These are phyloP conservation scores for Pinna nobilis DNA, from an alignment of 1,140 invertebrate species.

Conservation along the genomic window DNA sequence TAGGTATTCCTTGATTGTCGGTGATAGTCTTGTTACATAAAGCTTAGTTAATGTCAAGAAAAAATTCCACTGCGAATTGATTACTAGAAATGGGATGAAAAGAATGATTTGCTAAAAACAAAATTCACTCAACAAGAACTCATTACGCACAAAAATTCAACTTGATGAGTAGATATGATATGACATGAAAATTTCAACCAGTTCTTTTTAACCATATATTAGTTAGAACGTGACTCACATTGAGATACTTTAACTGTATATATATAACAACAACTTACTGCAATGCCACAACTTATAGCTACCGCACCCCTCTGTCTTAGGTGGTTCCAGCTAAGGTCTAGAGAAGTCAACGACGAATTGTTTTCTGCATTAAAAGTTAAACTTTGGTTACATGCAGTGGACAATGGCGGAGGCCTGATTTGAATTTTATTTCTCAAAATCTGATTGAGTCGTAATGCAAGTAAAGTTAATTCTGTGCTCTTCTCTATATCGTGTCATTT, in stretches of 20 bases:
- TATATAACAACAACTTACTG: conserved; percentile 38
- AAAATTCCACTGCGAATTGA: too few species aligned
- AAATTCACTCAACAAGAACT: background rate
- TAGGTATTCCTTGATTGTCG: too few species aligned
- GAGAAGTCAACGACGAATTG: conserved; percentile 46
- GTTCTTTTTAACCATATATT: background rate
- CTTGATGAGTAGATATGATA: background rate
- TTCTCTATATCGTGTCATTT: too few species aligned
- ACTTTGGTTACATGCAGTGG: background rate
- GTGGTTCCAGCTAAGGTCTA: conserved; percentile 69
- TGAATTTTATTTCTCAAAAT: too few species aligned
- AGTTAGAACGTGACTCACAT: background rate
- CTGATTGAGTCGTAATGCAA: too few species aligned
- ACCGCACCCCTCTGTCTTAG: conserved; percentile 57
- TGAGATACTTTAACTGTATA: background rate
- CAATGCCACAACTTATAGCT: conserved; percentile 52
- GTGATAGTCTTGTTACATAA: too few species aligned
- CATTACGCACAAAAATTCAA: background rate
- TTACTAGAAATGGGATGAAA: too few species aligned
- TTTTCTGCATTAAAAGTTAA: conserved; percentile 39
- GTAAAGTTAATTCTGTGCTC: too few species aligned
- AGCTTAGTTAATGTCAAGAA: too few species aligned
- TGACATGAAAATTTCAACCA: background rate
- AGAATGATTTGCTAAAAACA: too few species aligned
- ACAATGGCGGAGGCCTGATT: too few species aligned